Base-by-base conservation (phyloP, 2,113 vertebrate species). In the Riparia riparia region DNA sequence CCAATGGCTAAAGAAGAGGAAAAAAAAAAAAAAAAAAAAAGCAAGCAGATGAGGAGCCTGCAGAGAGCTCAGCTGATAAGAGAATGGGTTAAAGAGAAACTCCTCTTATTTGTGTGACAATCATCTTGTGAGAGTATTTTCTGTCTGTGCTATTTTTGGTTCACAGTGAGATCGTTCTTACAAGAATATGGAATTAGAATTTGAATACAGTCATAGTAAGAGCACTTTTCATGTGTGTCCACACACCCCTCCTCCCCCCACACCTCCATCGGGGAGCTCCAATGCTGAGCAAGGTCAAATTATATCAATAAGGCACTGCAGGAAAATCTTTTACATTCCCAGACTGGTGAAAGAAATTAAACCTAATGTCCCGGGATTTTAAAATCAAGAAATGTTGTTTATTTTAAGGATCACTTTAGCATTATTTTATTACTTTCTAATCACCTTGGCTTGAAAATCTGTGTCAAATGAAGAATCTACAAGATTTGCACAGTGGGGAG, bases 111-210 rank as follows among this genome's bases (percentile, higher is more conserved):
- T 94, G 77, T 95, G 82, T 93, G 95, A 92, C 96, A 96, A 92
- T 95, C 95, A 92, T 94, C 93, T 91, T 83, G 51, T 65, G 72
- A 96, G 96, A 92, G 54, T 95, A 96, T 96, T 96, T 96, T 92
- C 95, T 1, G 12, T 88, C 95, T 95, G 92, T 72, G 93, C 96
- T 97, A 96, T 95, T 97, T 96, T 94, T 96, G 96, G 92, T 90
- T 97, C 72, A 73, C 69, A 92, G 88, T 65, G 86, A 94, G 90
- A 94, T 96, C 18, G 41, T 90, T 96, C 80, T 41, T 95, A 65
- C 72, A 80, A 92, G 93, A 95, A 96, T 79, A 96, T 89, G 95
- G 95, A 93, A 93, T 92, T 74, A 96, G 96, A 97, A 95, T 97
- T 92, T 95, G 93, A 96, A 97, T 95, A 92, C 65, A 86, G 90